Evolutionary conservation across 2,797 vertebrate species (phyloP), one percentile per base, ranked within the genome.

Genomic region (Propithecus deckenii): DNA sequence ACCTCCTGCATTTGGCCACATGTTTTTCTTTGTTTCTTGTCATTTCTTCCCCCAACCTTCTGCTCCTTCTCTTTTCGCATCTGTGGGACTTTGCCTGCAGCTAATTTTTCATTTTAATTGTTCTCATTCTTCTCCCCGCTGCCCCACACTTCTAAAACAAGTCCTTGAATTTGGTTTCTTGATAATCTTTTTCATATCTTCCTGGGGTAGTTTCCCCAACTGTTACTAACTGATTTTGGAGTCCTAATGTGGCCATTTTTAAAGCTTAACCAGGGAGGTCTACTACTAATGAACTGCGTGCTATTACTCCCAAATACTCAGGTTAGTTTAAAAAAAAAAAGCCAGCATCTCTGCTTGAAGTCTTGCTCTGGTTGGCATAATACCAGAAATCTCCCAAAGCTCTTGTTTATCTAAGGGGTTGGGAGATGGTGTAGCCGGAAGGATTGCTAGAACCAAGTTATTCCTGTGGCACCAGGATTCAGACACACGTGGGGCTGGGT

Each of bases 11-110:
- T 48, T 18, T 25, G 71, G n/a, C 93, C 95, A 86, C 59, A 41
- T 91, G 71, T 67, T 94, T 97, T 88, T 69, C 78, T 97, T 96
- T 95, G 80, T 59, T 85, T 91, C 87, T 97, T 93, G 59, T 97
- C 86, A 81, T 89, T 46, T 84, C 89, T 78, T 67, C 23, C 76
- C n/a, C 75, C 7, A 57, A 7, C 20, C 86, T 72, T 93, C 48
- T 30, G n/a, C 55, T 76, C 89, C 69, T 75, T 89, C 71, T 88
- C 50, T 30, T 84, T 85, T 46, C 52, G 69, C 32, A 9, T 94
- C 88, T 96, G 71, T 94, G 94, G 69, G 78, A 96, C 84, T 81
- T 94, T 95, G 65, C 65, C 75, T 80, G 25, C 23, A 89, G 67
- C 91, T 87, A 48, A 75, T 91, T 89, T 96, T 96, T 97, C 91